phyloP scores from a whole-genome alignment of 2,113 vertebrate species.

The Corythoichthys haematopterus region DNA sequence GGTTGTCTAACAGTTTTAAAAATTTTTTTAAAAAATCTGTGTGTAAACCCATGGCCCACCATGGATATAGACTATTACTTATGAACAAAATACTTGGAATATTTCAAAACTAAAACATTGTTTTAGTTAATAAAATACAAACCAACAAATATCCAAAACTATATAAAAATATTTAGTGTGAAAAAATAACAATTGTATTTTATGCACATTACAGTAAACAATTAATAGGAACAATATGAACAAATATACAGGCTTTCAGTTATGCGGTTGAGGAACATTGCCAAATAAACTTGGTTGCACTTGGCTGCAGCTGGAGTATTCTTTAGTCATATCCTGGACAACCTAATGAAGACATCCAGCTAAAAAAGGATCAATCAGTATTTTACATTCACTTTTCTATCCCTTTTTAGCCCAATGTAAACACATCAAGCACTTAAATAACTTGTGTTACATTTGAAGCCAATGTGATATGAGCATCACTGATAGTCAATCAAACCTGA shows the following conservation, averaged over 20 bases:
- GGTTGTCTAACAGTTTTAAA: too few relatives aligned
- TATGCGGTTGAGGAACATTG: neutral
- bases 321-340: neutral
- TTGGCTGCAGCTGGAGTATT: neutral
- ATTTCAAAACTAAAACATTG: conserved; percentile 9
- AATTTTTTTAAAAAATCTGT: too few relatives aligned
- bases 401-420: neutral
- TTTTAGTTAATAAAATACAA: conserved; percentile 3
- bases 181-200: neutral
- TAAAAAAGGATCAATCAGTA: neutral
- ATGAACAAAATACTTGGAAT: neutral
- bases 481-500: conserved; percentile 1
- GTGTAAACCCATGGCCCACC: too few relatives aligned
- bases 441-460: neutral
- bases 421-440: neutral
- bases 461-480: neutral
- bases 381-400: neutral
- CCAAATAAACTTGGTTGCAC: neutral
- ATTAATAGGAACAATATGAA: neutral
- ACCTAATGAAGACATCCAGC: neutral
- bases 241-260: neutral
- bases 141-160: neutral
- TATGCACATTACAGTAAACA: neutral
- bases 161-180: neutral
- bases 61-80: too few relatives aligned